phyloP scores from a whole-genome alignment of 2,888 invertebrate species.

The Cheilosia urbana region DNA sequence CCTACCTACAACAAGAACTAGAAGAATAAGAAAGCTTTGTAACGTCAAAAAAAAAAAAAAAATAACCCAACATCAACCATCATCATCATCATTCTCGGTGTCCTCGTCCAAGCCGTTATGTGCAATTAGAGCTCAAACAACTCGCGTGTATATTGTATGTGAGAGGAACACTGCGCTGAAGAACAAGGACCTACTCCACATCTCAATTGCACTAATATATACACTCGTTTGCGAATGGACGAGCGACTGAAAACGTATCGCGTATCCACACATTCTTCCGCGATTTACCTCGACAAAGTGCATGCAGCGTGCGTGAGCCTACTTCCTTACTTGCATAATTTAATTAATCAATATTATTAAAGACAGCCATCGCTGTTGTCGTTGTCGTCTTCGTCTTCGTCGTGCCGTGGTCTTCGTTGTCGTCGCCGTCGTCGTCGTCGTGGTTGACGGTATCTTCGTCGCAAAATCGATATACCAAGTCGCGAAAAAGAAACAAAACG shows the following conservation, averaged over 20 bases:
- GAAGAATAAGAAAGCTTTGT: slow-evolving; percentile 53
- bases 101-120: slow-evolving; percentile 72
- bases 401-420: slow-evolving; percentile 25
- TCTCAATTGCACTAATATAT: slow-evolving; percentile 62
- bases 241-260: slow-evolving; percentile 41
- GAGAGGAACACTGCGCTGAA: slow-evolving; percentile 34
- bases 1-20: slow-evolving; percentile 16
- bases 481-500: slow-evolving; percentile 52
- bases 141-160: slow-evolving; percentile 55
- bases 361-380: slow-evolving; percentile 40
- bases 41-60: slow-evolving; percentile 71
- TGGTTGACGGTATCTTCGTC: slow-evolving; percentile 16
- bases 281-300: slow-evolving; percentile 39
- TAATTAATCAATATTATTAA: slow-evolving; percentile 74
- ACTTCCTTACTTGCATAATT: slow-evolving; percentile 68
- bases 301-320: slow-evolving; percentile 61
- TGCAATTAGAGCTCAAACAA: slow-evolving; percentile 66
- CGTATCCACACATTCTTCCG: slow-evolving; percentile 29
- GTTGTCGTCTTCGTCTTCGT: slow-evolving; percentile 26
- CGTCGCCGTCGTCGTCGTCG: slow-evolving; percentile 20
- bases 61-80: slow-evolving; percentile 67
- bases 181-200: slow-evolving; percentile 51
- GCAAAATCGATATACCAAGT: slow-evolving; percentile 69
- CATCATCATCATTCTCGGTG: slow-evolving; percentile 65
- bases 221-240: slow-evolving; percentile 55